Percentiles rank a stretch among this genome's conserved stretches.
Evolutionary conservation across 2,888 invertebrate genomes (phyloP).

Genomic region (Malacosoma neustria): DNA sequence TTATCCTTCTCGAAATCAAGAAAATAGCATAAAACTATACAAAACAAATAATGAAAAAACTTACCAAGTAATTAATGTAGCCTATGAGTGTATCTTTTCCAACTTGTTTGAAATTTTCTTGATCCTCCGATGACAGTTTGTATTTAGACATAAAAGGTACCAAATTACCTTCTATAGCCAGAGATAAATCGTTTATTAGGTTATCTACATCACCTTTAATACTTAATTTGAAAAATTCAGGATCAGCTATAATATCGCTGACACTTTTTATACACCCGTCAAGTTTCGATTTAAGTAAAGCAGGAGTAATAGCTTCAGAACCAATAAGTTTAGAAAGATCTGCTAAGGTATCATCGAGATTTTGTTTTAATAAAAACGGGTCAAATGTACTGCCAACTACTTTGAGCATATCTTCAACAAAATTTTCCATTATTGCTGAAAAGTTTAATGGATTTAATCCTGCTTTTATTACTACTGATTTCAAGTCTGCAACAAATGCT

Average conservation of each 20-base stretch:
- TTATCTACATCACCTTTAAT: neutral
- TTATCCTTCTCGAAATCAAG: no score
- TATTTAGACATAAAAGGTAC: neutral
- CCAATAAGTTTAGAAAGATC: neutral
- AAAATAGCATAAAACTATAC: no score
- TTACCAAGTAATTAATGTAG: constrained; percentile 16
- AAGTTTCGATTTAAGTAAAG: neutral
- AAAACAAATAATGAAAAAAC: constrained; percentile 1
- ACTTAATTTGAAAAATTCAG: neutral
- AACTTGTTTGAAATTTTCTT: neutral
- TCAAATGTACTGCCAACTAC: neutral
- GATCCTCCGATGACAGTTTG: neutral
- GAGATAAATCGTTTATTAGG: neutral
- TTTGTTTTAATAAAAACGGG: neutral
- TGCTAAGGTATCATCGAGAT: neutral
- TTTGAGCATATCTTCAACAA: neutral
- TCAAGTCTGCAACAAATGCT: neutral
- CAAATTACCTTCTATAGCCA: neutral
- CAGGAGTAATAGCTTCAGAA: neutral
- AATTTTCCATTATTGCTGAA: neutral
- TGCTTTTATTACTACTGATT: neutral
- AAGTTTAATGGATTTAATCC: neutral
- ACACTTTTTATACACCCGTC: neutral
- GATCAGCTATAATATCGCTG: neutral
- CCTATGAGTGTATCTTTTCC: constrained; percentile 1